Conservation (phyloP, 64 coral and sea anemone genomes). For the Acropora tenuis region DNA sequence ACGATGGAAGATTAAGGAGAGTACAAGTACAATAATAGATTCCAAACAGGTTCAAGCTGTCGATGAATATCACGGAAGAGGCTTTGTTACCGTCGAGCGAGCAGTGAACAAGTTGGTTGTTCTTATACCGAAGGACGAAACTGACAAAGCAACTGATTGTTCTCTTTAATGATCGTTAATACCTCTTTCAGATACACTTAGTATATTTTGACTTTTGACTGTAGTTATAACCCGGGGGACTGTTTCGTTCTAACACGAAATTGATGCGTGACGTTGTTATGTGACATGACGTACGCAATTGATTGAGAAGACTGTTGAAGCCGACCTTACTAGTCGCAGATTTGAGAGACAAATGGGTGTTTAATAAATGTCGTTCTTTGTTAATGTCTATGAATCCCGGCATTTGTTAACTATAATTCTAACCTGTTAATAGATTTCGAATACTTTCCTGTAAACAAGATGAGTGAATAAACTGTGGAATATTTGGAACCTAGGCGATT, state of each 20-base stretch:
- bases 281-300: too few species aligned
- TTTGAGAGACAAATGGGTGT: background rate
- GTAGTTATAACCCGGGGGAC: background rate
- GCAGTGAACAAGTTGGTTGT: constrained; percentile 35
- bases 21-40: too few species aligned
- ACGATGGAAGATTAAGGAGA: too few species aligned
- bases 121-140: constrained; percentile 29
- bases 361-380: background rate
- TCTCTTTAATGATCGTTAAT: background rate
- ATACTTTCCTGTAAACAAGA: constrained; percentile 14
- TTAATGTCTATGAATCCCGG: background rate
- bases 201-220: constrained; percentile 19
- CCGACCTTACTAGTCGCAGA: background rate
- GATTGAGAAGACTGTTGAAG: background rate
- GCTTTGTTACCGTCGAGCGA: too few species aligned
- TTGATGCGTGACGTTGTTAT: constrained; percentile 13
- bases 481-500: constrained; percentile 8
- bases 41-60: too few species aligned
- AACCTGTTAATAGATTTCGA: constrained; percentile 2
- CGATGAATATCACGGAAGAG: too few species aligned
- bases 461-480: constrained; percentile 9
- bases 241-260: constrained; percentile 1
- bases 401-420: background rate
- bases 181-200: constrained; percentile 3
- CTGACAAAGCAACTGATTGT: constrained; percentile 5